Percentiles rank a stretch among this genome's conserved stretches.
phyloP scores from a whole-genome alignment of 2,888 invertebrate species.

The Pomacea canaliculata region DNA sequence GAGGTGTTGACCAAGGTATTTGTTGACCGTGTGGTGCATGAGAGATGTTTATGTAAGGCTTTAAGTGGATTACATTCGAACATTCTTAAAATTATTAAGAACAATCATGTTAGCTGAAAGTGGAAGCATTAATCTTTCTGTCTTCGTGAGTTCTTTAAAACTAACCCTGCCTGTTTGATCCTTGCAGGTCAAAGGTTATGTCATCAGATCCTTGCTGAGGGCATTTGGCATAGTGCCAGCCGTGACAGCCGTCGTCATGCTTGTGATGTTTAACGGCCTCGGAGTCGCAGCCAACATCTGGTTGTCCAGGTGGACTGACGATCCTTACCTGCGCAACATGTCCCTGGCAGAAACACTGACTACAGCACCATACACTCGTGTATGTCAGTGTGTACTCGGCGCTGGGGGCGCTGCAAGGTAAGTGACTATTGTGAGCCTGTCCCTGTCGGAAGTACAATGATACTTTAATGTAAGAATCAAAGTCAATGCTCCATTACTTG shows the following conservation, averaged over 20 bases:
- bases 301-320: constrained; percentile 61
- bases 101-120: too few relatives aligned
- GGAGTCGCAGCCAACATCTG: constrained; percentile 43
- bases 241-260: constrained; percentile 6
- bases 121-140: too few relatives aligned
- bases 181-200: constrained; percentile 27
- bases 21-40: too few relatives aligned
- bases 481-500: too few relatives aligned
- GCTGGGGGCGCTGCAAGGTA: constrained; percentile 55
- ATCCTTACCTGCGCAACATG: constrained; percentile 42
- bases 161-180: too few relatives aligned
- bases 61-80: too few relatives aligned
- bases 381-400: constrained; percentile 71
- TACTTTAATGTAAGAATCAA: too few relatives aligned
- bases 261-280: constrained; percentile 30
- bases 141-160: too few relatives aligned
- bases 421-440: not conserved
- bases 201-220: constrained; percentile 24
- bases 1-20: too few relatives aligned
- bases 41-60: too few relatives aligned
- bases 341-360: constrained; percentile 33
- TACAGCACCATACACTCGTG: constrained; percentile 43
- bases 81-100: too few relatives aligned
- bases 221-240: constrained; percentile 33
- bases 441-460: too few relatives aligned